Conservation (phyloP, 2,113 vertebrate genomes). For the Rhineura floridana region DNA sequence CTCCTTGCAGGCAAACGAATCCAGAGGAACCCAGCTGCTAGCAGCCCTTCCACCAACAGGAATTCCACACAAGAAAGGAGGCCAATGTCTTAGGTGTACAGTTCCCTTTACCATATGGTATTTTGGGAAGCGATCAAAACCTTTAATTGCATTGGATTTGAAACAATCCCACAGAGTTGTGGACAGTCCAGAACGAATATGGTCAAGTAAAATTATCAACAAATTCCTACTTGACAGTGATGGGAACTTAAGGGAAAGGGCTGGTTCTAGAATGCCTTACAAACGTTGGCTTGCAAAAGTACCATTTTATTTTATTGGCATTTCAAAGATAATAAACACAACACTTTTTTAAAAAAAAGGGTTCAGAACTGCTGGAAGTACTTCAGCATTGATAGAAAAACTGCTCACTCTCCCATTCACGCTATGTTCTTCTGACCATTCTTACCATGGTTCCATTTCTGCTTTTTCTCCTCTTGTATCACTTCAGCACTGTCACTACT, state of each 20-base stretch:
- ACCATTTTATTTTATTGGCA: slow-evolving; percentile 45
- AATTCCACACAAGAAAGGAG: not conserved
- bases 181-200: slow-evolving; percentile 17
- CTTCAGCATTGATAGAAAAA: slow-evolving; percentile 23
- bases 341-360: slow-evolving; percentile 41
- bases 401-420: not conserved
- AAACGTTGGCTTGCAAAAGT: slow-evolving; percentile 21
- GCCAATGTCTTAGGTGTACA: not conserved
- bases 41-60: not conserved
- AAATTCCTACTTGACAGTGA: slow-evolving; percentile 8
- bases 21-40: not conserved
- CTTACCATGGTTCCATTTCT: slow-evolving; percentile 34
- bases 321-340: slow-evolving; percentile 52
- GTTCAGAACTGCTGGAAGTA: slow-evolving; percentile 47
- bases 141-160: slow-evolving; percentile 31
- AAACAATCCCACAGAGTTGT: slow-evolving; percentile 18
- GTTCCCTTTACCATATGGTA: not conserved
- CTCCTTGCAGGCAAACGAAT: not conserved
- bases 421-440: slow-evolving; percentile 23
- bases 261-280: slow-evolving; percentile 16
- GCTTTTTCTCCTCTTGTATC: not conserved
- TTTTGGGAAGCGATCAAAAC: slow-evolving; percentile 12
- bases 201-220: slow-evolving; percentile 26
- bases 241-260: not conserved
- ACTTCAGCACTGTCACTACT: not conserved